Evolutionary conservation across 2,888 invertebrate genomes (phyloP).

Genomic region (Shargacucullia verbasci): DNA sequence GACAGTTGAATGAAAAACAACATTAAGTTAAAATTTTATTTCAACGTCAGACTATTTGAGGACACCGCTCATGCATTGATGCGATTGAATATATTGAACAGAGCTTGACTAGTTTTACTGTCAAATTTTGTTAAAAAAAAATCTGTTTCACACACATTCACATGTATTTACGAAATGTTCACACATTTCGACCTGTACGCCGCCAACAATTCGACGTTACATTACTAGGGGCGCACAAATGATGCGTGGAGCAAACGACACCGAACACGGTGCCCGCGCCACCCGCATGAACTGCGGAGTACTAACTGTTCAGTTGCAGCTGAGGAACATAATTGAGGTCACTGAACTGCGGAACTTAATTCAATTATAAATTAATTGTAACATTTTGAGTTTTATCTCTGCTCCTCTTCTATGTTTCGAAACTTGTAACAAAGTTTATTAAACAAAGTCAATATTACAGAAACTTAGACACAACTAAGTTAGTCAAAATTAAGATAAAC

Average conservation of each 20-base stretch:
- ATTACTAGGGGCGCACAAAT: constrained; percentile 1
- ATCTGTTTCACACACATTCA: too few relatives aligned
- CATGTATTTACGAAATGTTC: not conserved
- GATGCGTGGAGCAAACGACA: constrained; percentile 6
- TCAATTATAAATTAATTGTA: too few relatives aligned
- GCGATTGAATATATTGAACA: too few relatives aligned
- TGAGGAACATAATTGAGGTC: not conserved
- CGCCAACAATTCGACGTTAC: constrained; percentile 18
- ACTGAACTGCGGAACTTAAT: not conserved
- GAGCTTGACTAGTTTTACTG: too few relatives aligned
- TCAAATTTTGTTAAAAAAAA: too few relatives aligned
- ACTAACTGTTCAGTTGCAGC: constrained; percentile 1
- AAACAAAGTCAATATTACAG: constrained; percentile 43
- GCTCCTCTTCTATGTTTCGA: too few relatives aligned
- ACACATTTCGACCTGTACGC: not conserved
- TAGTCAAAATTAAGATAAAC: constrained; percentile 67
- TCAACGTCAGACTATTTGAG: too few relatives aligned
- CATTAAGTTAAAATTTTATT: too few relatives aligned
- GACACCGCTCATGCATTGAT: too few relatives aligned
- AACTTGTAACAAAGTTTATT: constrained; percentile 8
- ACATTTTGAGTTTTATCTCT: too few relatives aligned
- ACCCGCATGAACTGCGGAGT: not conserved
- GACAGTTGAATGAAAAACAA: too few relatives aligned
- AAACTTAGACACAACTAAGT: constrained; percentile 50
- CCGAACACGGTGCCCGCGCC: too few relatives aligned